A percentile compares a stretch with the other conserved stretches of the same genome.
phyloP scores from a whole-genome alignment of 2,797 vertebrate species.

The Siniperca obscura region DNA sequence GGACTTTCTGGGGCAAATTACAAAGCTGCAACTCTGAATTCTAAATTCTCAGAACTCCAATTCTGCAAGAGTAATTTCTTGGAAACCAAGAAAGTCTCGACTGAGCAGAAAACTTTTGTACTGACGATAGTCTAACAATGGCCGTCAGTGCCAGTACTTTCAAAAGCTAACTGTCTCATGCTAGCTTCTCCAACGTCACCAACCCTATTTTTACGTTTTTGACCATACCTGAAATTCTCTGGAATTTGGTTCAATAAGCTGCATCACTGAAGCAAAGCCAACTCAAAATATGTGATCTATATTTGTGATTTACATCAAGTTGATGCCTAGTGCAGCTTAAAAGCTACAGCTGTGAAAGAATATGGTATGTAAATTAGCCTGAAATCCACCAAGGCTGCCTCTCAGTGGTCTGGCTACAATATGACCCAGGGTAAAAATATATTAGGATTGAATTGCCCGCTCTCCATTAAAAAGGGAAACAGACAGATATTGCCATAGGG shows the following conservation, averaged over 20 bases:
- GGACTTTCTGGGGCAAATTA: too few relatives aligned
- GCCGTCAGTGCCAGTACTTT: too few relatives aligned
- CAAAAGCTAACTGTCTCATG: too few relatives aligned
- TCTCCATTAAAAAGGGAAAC: conserved; percentile 13
- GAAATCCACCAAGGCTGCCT: neutral
- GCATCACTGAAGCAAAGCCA: neutral
- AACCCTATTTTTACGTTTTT: neutral
- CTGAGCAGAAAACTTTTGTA: too few relatives aligned
- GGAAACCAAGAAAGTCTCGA: too few relatives aligned
- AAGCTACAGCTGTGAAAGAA: neutral
- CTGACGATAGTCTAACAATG: too few relatives aligned
- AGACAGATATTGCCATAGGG: conserved; percentile 15
- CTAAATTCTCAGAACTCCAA: too few relatives aligned
- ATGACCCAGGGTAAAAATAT: neutral
- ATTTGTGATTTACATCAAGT: neutral
- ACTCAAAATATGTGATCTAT: neutral
- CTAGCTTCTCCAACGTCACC: too few relatives aligned
- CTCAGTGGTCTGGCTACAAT: conserved; percentile 4
- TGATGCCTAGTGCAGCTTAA: neutral
- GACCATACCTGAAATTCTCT: neutral
- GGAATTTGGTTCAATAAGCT: neutral
- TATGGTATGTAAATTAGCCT: neutral
- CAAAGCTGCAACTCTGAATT: too few relatives aligned
- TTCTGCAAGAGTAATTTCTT: too few relatives aligned
- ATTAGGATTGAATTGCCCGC: neutral